Evolutionary conservation across 2,113 vertebrate genomes (phyloP), one percentile per base, ranked within the genome.

Genomic region (Podiceps cristatus): DNA sequence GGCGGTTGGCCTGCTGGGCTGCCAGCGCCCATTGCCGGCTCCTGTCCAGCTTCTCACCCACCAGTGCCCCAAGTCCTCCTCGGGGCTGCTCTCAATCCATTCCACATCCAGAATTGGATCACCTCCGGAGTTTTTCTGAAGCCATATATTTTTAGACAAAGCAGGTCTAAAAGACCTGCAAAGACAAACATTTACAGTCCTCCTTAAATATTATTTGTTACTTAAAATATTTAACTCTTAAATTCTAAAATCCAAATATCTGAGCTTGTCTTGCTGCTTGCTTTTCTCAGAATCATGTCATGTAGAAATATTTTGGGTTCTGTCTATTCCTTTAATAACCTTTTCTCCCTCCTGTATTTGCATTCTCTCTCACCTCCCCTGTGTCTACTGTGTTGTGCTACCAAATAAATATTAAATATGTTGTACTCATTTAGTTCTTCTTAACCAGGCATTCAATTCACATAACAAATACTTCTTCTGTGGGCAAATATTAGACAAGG

Each of bases 351-450:
- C 44, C 18, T 45, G 8, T 86, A 82, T 97, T 94, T 96, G 84
- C 73, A 80, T 94, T 96, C 84, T 86, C 31, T 82, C 67, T 95
- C 75, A n/a, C 69, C 59, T 86, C 45, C 31, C 59, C 56, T 55
- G 13, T 69, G 59, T 88, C 92, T 92, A 40, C 49, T 69, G 13
- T 80, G 60, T 89, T 91, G 77, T 95, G 63, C 87, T 83, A 78
- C 62, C 84, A 90, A 96, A 96, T 97, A 96, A 97, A 97, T 97
- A 97, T 96, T 97, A 96, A 93, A 94, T 86, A 75, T 50, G n/a
- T 78, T 88, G 72, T 77, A 77, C 69, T 88, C 67, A 86, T 95
- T 95, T 87, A 83, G n/a, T 86, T 93, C 86, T 97, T 84, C 87
- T 72, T 93, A 95, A 92, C 55, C 77, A 93, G 56, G 66, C 29